A percentile compares a stretch with the other conserved stretches of the same genome.
Evolutionary conservation across 2,888 invertebrate genomes (phyloP).

Genomic region (Andrena bicolor): DNA sequence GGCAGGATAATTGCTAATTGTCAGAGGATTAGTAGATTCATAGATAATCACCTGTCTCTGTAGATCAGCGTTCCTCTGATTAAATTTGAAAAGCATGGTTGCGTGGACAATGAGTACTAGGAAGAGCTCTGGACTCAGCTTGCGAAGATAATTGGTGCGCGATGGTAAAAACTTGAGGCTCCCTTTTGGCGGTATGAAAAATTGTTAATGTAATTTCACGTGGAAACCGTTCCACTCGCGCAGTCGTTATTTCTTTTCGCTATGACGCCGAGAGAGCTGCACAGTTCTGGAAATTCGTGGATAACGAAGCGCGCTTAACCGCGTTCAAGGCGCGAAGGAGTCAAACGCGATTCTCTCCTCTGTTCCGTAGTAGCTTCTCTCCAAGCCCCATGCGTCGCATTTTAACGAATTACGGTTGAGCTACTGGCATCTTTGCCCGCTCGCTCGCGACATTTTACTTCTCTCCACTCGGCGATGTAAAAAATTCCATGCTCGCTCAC

Average conservation of each 20-base stretch:
- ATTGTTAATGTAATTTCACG: conserved; percentile 29
- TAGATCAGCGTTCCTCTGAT: too few relatives aligned
- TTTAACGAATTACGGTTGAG: conserved; percentile 34
- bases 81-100: too few relatives aligned
- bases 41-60: too few relatives aligned
- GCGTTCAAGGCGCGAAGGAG: conserved; percentile 4
- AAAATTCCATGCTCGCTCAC: conserved; percentile 75
- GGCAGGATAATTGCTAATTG: too few relatives aligned
- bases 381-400: background rate
- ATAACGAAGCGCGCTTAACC: conserved; percentile 25
- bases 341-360: conserved; percentile 1
- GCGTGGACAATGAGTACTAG: too few relatives aligned
- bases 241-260: conserved; percentile 34
- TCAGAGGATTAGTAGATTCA: too few relatives aligned
- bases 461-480: background rate
- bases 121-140: background rate
- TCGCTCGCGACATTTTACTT: background rate
- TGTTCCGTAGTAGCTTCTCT: background rate
- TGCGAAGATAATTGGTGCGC: background rate
- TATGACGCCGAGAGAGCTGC: conserved; percentile 22
- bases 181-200: background rate
- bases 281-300: conserved; percentile 2
- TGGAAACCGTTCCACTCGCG: background rate
- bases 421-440: background rate
- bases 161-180: conserved; percentile 2